Evolutionary conservation across 2,113 vertebrate genomes (phyloP), one percentile per base, ranked within the genome.

Genomic region (Xiphophorus couchianus): DNA sequence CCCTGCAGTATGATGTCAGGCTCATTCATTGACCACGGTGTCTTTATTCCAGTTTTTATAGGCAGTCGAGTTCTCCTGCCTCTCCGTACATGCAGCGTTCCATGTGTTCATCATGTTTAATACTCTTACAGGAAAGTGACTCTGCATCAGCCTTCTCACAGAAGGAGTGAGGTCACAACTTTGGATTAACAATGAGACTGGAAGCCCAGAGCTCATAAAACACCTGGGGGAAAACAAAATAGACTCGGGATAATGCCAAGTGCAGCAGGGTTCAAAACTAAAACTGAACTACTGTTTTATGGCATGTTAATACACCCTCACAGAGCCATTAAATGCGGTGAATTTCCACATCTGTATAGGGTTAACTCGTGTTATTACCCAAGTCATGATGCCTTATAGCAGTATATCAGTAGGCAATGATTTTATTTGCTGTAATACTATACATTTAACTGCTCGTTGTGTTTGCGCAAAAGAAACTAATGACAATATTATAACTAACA

Each of bases 141-240:
- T 76, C 70, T 76, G 72, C 42, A 78, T 82, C 67, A 77, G 84
- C 35, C 74, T 73, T 80, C 64, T 70, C 51, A 67, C 66, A 77
- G 75, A 66, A 67, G 37, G 25, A 78, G 78, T 86, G 87, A 89
- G 78, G 82, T 91, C 84, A 91, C 76, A 71, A 28, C 29, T 71
- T 79, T 80, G 77, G 82, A 78, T 80, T 89, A 65, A 69, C 60
- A 67, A 89, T 75, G 74, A 84, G 84, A 68, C 65, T 69, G 76
- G 74, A 68, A 17, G n/a, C 37, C 60, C 64, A 64, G 15, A 62
- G 29, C 75, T 83, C 79, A 76, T 88, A 81, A 91, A 90, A 84
- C 73, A 88, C 85, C 78, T 85, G 64, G 35, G 54, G 31, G 13
- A 19, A 19, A 48, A 64, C 78, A 66, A 72, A 22, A 31, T 22